phyloP scores from a whole-genome alignment of 2,113 vertebrate genomes.

The Hepsetus odoe region DNA sequence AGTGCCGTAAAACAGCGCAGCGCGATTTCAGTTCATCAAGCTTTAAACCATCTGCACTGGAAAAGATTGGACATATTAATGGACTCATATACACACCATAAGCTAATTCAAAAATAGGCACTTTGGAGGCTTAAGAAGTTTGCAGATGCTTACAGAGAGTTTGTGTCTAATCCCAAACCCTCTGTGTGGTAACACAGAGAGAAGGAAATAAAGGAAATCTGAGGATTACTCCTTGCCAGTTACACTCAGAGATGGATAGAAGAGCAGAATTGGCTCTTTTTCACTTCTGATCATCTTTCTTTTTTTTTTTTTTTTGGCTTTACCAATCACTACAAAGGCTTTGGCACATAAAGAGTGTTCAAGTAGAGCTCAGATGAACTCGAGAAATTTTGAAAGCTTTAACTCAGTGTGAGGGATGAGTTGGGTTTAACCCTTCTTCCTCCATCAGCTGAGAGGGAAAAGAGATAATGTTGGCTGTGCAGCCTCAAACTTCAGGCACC shows the following conservation, averaged over 20 bases:
- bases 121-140: conserved; percentile 65
- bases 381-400: neutral
- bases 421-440: neutral
- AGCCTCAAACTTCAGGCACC: neutral
- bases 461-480: neutral
- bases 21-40: conserved; percentile 77
- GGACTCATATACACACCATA: conserved; percentile 64
- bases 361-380: neutral
- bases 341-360: neutral
- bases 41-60: conserved; percentile 75
- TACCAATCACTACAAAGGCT: neutral
- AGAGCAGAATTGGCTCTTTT: neutral
- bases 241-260: neutral
- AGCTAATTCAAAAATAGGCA: conserved; percentile 71
- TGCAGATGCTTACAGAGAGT: conserved; percentile 60
- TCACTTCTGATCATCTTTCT: neutral
- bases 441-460: neutral
- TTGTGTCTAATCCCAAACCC: conserved; percentile 56
- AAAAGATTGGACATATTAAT: conserved; percentile 67
- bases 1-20: conserved; percentile 72
- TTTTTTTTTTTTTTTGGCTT: neutral
- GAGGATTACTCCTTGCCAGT: conserved; percentile 21
- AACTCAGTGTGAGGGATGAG: neutral
- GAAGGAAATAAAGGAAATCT: conserved; percentile 30
- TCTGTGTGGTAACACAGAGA: conserved; percentile 33